Evolutionary conservation across 2,888 invertebrate species (phyloP), one percentile per base, ranked within the genome.

Genomic region (Chelonus formosanus): DNA sequence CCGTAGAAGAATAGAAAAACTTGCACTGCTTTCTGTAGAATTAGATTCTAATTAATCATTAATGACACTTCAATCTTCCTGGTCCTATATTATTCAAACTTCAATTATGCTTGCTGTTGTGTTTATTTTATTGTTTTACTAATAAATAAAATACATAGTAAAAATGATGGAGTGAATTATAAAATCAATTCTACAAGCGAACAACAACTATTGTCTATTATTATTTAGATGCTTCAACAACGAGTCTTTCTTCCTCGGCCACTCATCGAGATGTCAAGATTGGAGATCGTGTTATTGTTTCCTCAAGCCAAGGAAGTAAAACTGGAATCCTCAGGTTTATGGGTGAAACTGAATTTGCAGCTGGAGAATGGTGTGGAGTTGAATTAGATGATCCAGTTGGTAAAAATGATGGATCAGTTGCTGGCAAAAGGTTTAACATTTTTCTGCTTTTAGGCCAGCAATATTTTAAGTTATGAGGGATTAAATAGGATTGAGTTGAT

Each of bases 341-440:
- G 71, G 98, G 98, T 35, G 86, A 88, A 59, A 94, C 97, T 43
- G 93, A 95, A 77, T 98, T 98, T 84, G 96, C 97, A 1, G 85
- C 91, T 44, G 98, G 98, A 44, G 91, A 95, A 75, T 98, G 97
- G 97, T 97, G 94, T 70, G 98, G 98, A 34, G 92, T 98, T 31
- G 97, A 98, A 84, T 87, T 98, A 74, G 97, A 97, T 81, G 96
- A 97, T 73, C 91, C 95, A 0, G 86, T 92, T 67, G 98, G 98
- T 62, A 98, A 98, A 86, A 98, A 98, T 84, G 97, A 98, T 81
- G 98, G 98, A 66, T 91, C 94, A 58, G 96, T 98, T 43, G 94
- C 91, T 72, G 97, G 95, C 63, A 92, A 91, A 85, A 92, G 95
- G 96, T 97, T 85, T 76, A 56, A 50, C 47, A 40, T 50, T 55